Evolutionary conservation across 2,113 vertebrate genomes (phyloP).

Genomic region (Elaphurus davidianus): DNA sequence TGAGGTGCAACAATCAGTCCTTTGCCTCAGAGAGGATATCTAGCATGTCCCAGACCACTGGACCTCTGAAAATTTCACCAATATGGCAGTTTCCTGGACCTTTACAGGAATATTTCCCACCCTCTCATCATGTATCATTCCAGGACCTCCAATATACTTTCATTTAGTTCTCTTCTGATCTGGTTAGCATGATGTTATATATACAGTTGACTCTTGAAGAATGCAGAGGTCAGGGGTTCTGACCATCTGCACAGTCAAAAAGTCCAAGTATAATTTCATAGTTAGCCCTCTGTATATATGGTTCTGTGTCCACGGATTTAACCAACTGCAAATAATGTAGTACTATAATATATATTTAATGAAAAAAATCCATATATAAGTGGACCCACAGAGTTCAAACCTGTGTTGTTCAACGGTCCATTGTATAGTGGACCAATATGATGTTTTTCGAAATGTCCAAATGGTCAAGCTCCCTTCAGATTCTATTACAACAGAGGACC

Average conservation of each 20-base stretch:
- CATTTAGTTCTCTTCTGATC: neutral
- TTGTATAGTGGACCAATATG: neutral
- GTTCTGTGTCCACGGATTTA: neutral
- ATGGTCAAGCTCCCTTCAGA: neutral
- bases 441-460: neutral
- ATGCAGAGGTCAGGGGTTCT: neutral
- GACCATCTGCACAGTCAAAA: neutral
- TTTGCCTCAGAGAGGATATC: neutral
- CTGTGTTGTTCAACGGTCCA: neutral
- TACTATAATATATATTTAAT: neutral
- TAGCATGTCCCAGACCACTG: neutral
- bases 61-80: neutral
- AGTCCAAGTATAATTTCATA: neutral
- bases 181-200: neutral
- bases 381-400: neutral
- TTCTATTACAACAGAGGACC: neutral
- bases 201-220: neutral
- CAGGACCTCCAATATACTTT: neutral
- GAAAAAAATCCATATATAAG: neutral
- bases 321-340: neutral
- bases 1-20: neutral
- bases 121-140: neutral
- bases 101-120: neutral
- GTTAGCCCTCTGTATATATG: neutral
- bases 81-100: neutral